Base-by-base conservation (phyloP, 2,888 invertebrate genomes). In the Cheilosia urbana region DNA sequence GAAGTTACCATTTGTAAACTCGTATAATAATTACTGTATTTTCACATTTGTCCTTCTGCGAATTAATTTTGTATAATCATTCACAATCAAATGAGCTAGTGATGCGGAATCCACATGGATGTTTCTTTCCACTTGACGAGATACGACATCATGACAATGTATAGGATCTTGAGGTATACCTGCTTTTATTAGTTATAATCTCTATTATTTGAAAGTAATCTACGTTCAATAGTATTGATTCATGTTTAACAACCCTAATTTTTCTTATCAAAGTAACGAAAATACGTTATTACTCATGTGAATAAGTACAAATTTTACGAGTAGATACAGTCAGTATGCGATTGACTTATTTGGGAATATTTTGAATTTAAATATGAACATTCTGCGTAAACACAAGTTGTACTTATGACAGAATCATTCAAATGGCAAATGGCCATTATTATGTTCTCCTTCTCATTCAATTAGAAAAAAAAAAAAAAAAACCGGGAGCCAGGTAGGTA, bases 241-340 rank as follows among this genome's bases (percentile, higher is more conserved):
- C 40, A 13, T 47, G 60, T 63, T 78, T 78, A 68, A 68, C 34
- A 57, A 34, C 42, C 30, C 19, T 63, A 3, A 27, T 30, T 51
- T 75, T 60, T 57, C 72, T 83, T 83, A 83, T 79, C 79, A 57
- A 51, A 21, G 7, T 17, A 51, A 65, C 60, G 45, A 49, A 60
- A 47, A 66, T 49, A 76, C 51, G 58, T 72, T 78, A 71, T 77
- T 83, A 79, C 62, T 72, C 60, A 47, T 7, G 51, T 24, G 34
- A 68, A 79, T 82, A 76, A 82, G 40, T 37, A 37, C 13, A 37
- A 4, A 4, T 37, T 37, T 13, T 4, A 37, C 37, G 1, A 37
- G 13, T 37, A 13, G 37, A 37, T 42, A 63, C 47, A n/a, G 57
- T 34, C 47, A n/a, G 57, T 34, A 21, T 30, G 11, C 19, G 19